A percentile compares a stretch with the other conserved stretches of the same genome.
Conservation (phyloP, 1,140 invertebrate species). For the Drosophila sulfurigaster region DNA sequence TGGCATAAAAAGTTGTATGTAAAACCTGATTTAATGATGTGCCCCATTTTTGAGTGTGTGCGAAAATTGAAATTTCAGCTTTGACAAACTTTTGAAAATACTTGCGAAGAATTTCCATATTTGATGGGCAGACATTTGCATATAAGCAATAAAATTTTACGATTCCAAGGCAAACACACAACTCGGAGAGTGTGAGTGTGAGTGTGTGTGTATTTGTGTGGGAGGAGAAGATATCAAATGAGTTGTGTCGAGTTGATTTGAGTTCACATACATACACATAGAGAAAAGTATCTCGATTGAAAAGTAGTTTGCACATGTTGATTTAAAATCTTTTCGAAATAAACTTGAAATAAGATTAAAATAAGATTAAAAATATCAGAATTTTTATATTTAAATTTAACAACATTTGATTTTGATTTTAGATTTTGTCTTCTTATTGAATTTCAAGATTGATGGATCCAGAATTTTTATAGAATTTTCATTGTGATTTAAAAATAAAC, state of each 20-base stretch:
- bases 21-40: conserved; percentile 51
- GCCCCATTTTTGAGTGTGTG: conserved; percentile 26
- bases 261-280: background rate
- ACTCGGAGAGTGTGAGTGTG: background rate
- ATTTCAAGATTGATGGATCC: too few relatives aligned
- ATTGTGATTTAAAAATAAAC: too few relatives aligned
- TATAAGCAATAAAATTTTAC: conserved; percentile 46
- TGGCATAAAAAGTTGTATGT: conserved; percentile 40
- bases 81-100: conserved; percentile 43
- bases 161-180: background rate
- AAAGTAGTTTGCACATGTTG: too few relatives aligned
- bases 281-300: too few relatives aligned
- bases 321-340: too few relatives aligned
- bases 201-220: background rate
- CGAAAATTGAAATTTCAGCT: conserved; percentile 41
- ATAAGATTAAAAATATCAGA: too few relatives aligned
- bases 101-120: conserved; percentile 69
- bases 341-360: too few relatives aligned
- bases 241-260: background rate
- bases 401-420: too few relatives aligned
- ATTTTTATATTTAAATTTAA: too few relatives aligned
- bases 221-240: conserved; percentile 12
- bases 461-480: too few relatives aligned
- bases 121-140: conserved; percentile 67
- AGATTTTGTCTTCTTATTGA: too few relatives aligned